Percentiles rank a stretch among this genome's conserved stretches.
Evolutionary conservation across 2,113 vertebrate species (phyloP).

Genomic region (Elaphurus davidianus): DNA sequence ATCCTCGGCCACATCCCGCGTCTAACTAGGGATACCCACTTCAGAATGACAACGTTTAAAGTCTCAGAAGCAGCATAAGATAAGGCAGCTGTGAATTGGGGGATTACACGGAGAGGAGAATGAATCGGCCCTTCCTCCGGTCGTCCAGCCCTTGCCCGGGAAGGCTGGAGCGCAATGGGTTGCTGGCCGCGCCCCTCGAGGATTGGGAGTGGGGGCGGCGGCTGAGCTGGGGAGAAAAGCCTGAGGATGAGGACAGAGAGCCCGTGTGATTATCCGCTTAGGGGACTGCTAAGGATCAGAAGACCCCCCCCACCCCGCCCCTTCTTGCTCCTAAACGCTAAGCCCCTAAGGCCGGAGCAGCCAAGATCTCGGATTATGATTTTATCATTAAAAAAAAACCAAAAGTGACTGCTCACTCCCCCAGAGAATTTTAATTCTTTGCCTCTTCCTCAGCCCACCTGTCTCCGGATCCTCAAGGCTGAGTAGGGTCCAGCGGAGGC

Average conservation of each 20-base stretch:
- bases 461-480: background rate
- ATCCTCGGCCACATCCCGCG: fast-evolving
- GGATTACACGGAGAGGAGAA: background rate
- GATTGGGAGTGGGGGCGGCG: fast-evolving
- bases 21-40: background rate
- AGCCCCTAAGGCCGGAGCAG: background rate
- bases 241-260: background rate
- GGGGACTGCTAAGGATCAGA: slow-evolving; percentile 71
- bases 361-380: background rate
- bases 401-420: background rate
- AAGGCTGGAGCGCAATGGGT: background rate
- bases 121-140: background rate
- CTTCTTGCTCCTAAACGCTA: background rate
- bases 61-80: background rate
- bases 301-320: background rate
- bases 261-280: slow-evolving; percentile 68
- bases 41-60: background rate
- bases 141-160: background rate
- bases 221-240: background rate
- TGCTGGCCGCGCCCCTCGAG: background rate
- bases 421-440: background rate
- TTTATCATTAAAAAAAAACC: background rate
- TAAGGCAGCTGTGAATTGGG: background rate
- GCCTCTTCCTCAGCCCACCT: background rate
- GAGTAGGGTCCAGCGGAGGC: background rate